phyloP scores from a whole-genome alignment of 2,888 invertebrate species.

The Sussaba pulchella region DNA sequence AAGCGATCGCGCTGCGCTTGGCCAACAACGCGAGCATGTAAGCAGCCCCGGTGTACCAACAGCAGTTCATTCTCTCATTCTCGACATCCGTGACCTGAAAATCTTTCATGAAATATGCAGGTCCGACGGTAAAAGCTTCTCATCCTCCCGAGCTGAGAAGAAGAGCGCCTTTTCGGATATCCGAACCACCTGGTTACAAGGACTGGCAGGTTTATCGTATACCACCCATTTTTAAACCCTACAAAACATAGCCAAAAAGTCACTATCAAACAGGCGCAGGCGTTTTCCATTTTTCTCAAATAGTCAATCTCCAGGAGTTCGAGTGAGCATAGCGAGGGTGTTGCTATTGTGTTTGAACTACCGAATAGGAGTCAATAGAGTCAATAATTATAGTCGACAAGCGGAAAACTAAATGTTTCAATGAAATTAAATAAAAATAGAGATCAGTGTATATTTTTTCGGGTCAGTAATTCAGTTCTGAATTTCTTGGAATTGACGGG shows the following conservation, averaged over 20 bases:
- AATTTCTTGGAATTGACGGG: background rate
- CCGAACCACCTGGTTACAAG: slow-evolving; percentile 39
- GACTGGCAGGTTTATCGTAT: slow-evolving; percentile 18
- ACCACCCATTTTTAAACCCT: slow-evolving; percentile 10
- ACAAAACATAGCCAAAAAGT: background rate
- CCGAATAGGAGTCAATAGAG: too few species aligned
- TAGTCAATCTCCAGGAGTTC: too few species aligned
- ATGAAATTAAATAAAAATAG: too few species aligned
- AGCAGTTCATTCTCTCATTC: slow-evolving; percentile 42
- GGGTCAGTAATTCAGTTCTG: background rate
- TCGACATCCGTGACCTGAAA: slow-evolving; percentile 64
- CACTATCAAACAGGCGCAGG: background rate
- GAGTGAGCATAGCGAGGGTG: too few species aligned
- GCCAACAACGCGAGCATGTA: slow-evolving; percentile 17
- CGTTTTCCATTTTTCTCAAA: background rate
- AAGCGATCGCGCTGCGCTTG: background rate
- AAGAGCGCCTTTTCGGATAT: slow-evolving; percentile 16
- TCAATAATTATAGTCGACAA: too few species aligned
- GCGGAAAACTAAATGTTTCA: too few species aligned
- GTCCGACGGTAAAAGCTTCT: slow-evolving; percentile 66
- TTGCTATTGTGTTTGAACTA: too few species aligned
- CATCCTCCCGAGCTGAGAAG: slow-evolving; percentile 27
- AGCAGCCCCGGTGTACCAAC: slow-evolving; percentile 26
- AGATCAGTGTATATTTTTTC: too few species aligned
- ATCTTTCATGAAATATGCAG: slow-evolving; percentile 67